Evolutionary conservation across 2,888 invertebrate genomes (phyloP).

Genomic region (Tipula vernalis): DNA sequence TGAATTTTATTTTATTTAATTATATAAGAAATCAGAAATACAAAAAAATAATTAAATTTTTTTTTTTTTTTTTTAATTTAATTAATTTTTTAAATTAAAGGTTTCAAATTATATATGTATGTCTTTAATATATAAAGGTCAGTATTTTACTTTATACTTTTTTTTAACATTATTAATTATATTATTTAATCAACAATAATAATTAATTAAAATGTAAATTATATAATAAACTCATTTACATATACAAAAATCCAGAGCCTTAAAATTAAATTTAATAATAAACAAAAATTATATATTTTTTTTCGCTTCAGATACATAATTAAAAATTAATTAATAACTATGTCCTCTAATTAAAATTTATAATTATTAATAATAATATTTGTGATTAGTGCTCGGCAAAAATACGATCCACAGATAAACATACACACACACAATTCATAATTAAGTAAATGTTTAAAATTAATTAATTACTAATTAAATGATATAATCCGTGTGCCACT

Average conservation of each 20-base stretch:
- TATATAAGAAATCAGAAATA: neutral
- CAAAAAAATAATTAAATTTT: neutral
- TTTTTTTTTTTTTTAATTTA: neutral
- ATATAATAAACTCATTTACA: neutral
- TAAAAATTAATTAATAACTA: neutral
- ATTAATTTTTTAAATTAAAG: neutral
- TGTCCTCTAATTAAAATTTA: neutral
- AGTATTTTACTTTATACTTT: neutral
- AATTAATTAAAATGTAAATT: neutral
- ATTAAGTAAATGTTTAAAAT: neutral
- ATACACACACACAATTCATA: neutral
- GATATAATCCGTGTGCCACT: neutral
- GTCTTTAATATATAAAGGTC: neutral
- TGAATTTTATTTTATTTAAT: neutral
- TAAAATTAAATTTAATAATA: neutral
- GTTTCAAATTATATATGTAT: neutral
- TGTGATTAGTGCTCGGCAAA: neutral
- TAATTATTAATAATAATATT: neutral
- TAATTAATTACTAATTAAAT: neutral
- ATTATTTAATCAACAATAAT: neutral
- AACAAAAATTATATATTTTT: neutral
- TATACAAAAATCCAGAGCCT: neutral
- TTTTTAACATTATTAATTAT: neutral
- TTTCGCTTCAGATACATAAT: constrained; percentile 4
- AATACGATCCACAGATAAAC: neutral